Evolutionary conservation across 2,888 invertebrate genomes (phyloP), one percentile per base, ranked within the genome.

Genomic region (Notodonta ziczac): DNA sequence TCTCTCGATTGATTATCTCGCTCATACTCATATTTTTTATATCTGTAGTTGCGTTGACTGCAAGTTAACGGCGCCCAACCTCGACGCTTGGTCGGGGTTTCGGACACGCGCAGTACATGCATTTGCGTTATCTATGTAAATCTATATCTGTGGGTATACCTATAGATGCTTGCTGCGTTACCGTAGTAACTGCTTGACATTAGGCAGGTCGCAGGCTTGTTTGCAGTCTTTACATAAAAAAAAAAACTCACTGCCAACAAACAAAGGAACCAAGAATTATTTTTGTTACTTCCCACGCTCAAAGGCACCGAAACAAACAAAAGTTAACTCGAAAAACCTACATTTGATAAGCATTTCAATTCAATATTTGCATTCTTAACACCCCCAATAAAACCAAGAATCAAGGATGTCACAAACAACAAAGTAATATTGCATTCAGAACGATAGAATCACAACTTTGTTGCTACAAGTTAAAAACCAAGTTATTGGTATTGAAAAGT

Each of bases 361-460:
- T 58, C 59, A 40, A 56, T 63, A 68, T 71, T 68, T 70, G 65
- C 72, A 72, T 65, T 76, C 72, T 68, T 72, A 70, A 76, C 68
- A 66, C 62, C 10, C 24, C 56, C 54, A 56, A 55, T 48, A 59
- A 59, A 59, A 48, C 24, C 5, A 14, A 46, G 44, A 13, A 46
- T 8, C 46, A 65, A 58, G 69, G 57, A 66, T 57, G 53, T 50
- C 46, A 39, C 57, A 61, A 65, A 65, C 67, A 59, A 58, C 61
- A 60, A 74, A 70, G 56, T 60, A 58, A 51, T 48, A 60, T 55
- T 40, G 58, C 61, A 61, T 50, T 51, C 61, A 8, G 16, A 24
- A 16, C 55, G 65, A 60, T 65, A 66, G 63, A 76, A 52, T 61
- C 60, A 63, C 61, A 60, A 58, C 75, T 68, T 76, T 76, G 74